A percentile compares a stretch with the other conserved stretches of the same genome.
Evolutionary conservation across 2,113 vertebrate genomes (phyloP).

Genomic region (Rattus rattus): DNA sequence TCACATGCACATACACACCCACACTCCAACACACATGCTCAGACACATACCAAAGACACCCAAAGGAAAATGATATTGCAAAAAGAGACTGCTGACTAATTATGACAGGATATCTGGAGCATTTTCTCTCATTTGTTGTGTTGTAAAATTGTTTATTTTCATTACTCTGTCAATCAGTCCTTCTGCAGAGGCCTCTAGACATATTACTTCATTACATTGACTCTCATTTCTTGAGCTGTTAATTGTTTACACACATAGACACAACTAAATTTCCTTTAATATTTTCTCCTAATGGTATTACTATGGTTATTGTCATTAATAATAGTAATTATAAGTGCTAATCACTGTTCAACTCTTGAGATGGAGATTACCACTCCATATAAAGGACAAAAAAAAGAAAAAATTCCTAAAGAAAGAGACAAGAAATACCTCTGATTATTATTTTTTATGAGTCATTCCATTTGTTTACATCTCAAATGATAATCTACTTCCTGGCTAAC

Average conservation of each 20-base stretch:
- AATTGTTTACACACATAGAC: slow-evolving; percentile 43
- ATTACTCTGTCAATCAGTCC: neutral
- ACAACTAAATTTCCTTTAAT: slow-evolving; percentile 54
- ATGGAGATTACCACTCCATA: slow-evolving; percentile 35
- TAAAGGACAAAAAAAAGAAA: slow-evolving; percentile 43
- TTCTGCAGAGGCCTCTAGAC: neutral
- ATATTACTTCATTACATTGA: neutral
- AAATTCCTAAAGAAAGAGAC: neutral
- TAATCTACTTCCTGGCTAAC: no score
- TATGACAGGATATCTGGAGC: neutral
- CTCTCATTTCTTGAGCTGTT: neutral
- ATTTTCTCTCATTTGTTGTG: neutral
- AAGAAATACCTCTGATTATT: slow-evolving; percentile 13
- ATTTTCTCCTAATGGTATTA: slow-evolving; percentile 62
- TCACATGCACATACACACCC: neutral
- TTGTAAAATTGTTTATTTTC: neutral
- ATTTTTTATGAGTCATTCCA: no score
- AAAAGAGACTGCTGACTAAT: neutral
- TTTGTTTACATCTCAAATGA: no score
- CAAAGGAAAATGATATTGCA: neutral
- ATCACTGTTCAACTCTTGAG: slow-evolving; percentile 46
- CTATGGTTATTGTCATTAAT: slow-evolving; percentile 61
- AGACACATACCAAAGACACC: neutral
- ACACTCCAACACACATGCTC: neutral
- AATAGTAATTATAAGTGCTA: slow-evolving; percentile 65